These are phyloP conservation scores for Danio jaintianensis DNA, from an alignment of 2,797 vertebrate genomes.

Conservation along the genomic window DNA sequence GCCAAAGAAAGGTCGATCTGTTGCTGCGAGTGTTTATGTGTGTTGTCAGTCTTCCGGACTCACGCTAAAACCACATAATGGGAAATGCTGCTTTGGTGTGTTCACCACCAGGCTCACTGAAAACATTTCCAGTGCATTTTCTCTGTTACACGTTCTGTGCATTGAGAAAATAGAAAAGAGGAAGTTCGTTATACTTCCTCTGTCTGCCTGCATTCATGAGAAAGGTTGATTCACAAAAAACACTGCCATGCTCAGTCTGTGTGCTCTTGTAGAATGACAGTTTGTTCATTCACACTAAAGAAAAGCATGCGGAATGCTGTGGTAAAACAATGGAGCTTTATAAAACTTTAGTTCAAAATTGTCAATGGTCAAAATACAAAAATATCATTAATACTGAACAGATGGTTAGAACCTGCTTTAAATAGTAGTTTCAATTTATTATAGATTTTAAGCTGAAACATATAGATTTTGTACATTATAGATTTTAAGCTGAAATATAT, in stretches of 20 bases:
- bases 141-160: constrained; percentile 39
- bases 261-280: not conserved
- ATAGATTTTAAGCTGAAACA: too few relatives aligned
- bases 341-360: too few relatives aligned
- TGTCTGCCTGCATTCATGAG: constrained; percentile 42
- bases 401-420: not conserved
- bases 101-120: constrained; percentile 29
- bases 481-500: too few relatives aligned
- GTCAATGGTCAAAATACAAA: too few relatives aligned
- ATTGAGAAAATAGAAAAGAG: constrained; percentile 48
- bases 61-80: constrained; percentile 3
- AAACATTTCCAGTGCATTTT: constrained; percentile 37
- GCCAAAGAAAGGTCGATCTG: constrained; percentile 38
- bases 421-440: too few relatives aligned
- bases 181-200: constrained; percentile 55
- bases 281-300: not conserved
- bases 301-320: not conserved
- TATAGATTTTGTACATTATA: too few relatives aligned
- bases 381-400: not conserved
- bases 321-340: too few relatives aligned
- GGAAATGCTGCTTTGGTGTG: constrained; percentile 2
- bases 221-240: not conserved
- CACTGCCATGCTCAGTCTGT: not conserved
- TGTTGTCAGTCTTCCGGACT: constrained; percentile 22
- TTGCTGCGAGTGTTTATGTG: constrained; percentile 51